These are phyloP conservation scores for Heliconius cydno DNA, from an alignment of 2,888 invertebrate genomes.

Conservation along the genomic window DNA sequence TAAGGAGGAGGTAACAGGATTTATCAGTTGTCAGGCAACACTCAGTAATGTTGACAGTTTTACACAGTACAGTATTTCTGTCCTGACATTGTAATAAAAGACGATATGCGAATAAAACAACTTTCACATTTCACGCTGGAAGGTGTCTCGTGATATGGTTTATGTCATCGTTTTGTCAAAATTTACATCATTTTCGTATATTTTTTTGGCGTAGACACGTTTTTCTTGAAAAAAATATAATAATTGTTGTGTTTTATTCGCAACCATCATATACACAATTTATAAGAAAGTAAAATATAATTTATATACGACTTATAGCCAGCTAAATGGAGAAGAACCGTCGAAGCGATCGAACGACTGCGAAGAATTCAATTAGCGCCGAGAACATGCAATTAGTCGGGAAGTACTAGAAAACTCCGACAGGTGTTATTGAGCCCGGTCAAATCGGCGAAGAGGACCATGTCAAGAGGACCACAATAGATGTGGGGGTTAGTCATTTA, in stretches of 20 bases:
- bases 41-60: constrained; percentile 25
- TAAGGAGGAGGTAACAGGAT: constrained; percentile 22
- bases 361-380: constrained; percentile 19
- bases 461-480: no score
- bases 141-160: constrained; percentile 19
- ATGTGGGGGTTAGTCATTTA: no score
- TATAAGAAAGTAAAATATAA: no score
- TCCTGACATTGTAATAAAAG: constrained; percentile 7
- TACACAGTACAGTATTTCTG: constrained; percentile 9
- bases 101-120: constrained; percentile 16
- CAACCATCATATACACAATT: no score
- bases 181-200: not conserved
- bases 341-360: constrained; percentile 1
- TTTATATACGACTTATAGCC: no score
- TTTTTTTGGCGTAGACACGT: no score
- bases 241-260: no score
- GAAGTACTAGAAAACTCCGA: constrained; percentile 10
- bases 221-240: no score
- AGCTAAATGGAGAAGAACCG: not conserved
- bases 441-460: no score
- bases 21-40: constrained; percentile 26
- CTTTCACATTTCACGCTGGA: not conserved
- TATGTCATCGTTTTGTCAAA: not conserved
- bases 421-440: constrained; percentile 19
- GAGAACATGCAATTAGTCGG: constrained; percentile 17